Conservation (phyloP, 2,888 invertebrate genomes). For the Drosophila anomalata region DNA sequence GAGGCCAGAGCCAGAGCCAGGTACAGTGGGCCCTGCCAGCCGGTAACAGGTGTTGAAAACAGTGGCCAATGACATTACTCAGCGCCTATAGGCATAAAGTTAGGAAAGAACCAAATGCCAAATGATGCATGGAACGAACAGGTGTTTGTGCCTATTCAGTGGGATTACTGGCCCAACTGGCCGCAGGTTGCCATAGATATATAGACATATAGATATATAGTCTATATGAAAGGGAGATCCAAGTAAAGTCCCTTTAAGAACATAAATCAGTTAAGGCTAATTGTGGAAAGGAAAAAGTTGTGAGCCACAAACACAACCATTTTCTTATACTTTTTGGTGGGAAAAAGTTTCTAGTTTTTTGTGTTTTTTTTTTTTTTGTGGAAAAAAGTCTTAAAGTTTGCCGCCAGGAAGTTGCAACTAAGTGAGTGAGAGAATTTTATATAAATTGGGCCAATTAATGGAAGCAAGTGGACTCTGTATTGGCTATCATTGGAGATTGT, state of each 20-base stretch:
- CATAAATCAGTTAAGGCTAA: slow-evolving; percentile 57
- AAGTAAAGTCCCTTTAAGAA: slow-evolving; percentile 29
- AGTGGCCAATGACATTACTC: slow-evolving; percentile 57
- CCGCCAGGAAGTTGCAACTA: slow-evolving; percentile 19
- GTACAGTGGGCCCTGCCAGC: slow-evolving; percentile 66
- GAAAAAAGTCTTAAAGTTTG: slow-evolving; percentile 22
- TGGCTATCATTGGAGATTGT: slow-evolving; percentile 15
- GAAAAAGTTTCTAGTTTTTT: slow-evolving; percentile 4
- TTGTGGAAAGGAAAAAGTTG: slow-evolving; percentile 22
- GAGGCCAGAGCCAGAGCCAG: slow-evolving; percentile 12
- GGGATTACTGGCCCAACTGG: slow-evolving; percentile 36
- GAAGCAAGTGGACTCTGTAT: neutral
- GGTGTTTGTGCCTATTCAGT: slow-evolving; percentile 57
- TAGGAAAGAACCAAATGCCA: slow-evolving; percentile 33
- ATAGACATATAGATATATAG: slow-evolving; percentile 10
- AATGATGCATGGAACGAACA: slow-evolving; percentile 67
- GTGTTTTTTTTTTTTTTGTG: slow-evolving; percentile 16
- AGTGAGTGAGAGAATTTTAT: slow-evolving; percentile 34
- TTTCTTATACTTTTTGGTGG: neutral
- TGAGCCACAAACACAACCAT: slow-evolving; percentile 10
- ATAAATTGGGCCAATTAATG: slow-evolving; percentile 36
- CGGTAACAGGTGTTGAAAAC: slow-evolving; percentile 71
- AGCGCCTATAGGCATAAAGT: slow-evolving; percentile 36
- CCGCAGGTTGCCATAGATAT: slow-evolving; percentile 31
- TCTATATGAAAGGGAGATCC: neutral